These are phyloP conservation scores for Hermodice carunculata DNA, from an alignment of 2,888 invertebrate genomes.

Conservation along the genomic window DNA sequence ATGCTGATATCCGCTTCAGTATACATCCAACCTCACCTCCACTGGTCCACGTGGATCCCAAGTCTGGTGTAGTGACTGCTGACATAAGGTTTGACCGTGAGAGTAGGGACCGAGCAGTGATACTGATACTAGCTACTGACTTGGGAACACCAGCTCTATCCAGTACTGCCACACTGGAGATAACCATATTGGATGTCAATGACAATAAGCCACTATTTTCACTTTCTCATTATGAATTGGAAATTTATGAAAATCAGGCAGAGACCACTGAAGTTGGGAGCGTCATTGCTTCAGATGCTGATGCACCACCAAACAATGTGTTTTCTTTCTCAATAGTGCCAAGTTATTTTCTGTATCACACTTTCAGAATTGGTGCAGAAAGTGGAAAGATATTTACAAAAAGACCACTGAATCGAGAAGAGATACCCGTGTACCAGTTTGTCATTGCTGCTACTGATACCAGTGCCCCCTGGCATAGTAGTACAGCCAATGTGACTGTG, in stretches of 20 bases:
- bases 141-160: conserved; percentile 76
- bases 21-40: conserved; percentile 75
- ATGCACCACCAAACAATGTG: conserved; percentile 65
- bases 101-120: conserved; percentile 83
- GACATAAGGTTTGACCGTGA: conserved; percentile 91
- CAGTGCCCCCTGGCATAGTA: conserved; percentile 3
- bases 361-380: conserved; percentile 25
- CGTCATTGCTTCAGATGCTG: conserved; percentile 89
- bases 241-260: conserved; percentile 74
- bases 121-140: conserved; percentile 85
- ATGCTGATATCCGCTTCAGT: conserved; percentile 76
- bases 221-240: conserved; percentile 87
- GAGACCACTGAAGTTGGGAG: conserved; percentile 86
- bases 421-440: conserved; percentile 22
- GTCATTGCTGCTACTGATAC: conserved; percentile 21
- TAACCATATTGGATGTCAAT: conserved; percentile 83
- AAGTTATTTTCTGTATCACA: neutral
- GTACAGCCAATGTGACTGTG: conserved; percentile 14
- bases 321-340: conserved; percentile 7
- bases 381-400: conserved; percentile 29
- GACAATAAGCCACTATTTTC: conserved; percentile 95
- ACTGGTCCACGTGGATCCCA: conserved; percentile 81
- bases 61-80: conserved; percentile 83
- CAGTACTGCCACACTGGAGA: conserved; percentile 77
- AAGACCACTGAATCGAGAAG: conserved; percentile 30